Percentiles rank a stretch among this genome's conserved stretches.
Conservation (phyloP, 2,113 vertebrate species). For the Cololabis saira region DNA sequence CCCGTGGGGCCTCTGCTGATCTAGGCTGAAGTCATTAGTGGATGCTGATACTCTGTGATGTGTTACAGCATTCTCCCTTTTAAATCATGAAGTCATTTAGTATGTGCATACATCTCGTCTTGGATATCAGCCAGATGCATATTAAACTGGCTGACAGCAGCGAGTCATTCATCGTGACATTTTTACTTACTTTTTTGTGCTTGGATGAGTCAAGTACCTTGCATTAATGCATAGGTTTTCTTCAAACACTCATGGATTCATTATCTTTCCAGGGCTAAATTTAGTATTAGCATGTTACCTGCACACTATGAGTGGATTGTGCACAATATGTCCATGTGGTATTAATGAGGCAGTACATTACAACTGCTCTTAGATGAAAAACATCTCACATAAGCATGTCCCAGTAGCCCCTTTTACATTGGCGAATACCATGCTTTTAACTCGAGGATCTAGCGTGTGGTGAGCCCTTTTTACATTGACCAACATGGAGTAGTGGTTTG, state of each 20-base stretch:
- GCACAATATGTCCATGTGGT: neutral
- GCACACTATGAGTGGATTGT: neutral
- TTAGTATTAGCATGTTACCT: neutral
- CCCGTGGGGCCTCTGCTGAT: conserved; percentile 16
- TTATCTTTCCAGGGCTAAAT: neutral
- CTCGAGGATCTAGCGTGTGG: too few relatives aligned
- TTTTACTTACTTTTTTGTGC: neutral
- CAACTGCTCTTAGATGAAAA: too few relatives aligned
- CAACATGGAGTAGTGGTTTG: too few relatives aligned
- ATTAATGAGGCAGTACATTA: too few relatives aligned
- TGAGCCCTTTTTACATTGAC: too few relatives aligned
- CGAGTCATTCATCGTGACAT: conserved; percentile 3
- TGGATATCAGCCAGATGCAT: conserved; percentile 27
- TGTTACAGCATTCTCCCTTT: conserved; percentile 25
- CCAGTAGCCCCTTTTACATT: too few relatives aligned
- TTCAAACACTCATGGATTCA: neutral
- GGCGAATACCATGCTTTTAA: too few relatives aligned
- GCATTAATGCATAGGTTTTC: neutral
- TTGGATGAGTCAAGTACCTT: neutral
- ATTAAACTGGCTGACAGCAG: conserved; percentile 28
- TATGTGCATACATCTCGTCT: conserved; percentile 43
- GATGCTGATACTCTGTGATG: conserved; percentile 37
- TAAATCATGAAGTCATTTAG: conserved; percentile 24
- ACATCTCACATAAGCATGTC: too few relatives aligned
- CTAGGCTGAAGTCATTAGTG: conserved; percentile 20